Evolutionary conservation across 1,140 invertebrate species (phyloP).

Genomic region (Lamellibrachia luymesi): DNA sequence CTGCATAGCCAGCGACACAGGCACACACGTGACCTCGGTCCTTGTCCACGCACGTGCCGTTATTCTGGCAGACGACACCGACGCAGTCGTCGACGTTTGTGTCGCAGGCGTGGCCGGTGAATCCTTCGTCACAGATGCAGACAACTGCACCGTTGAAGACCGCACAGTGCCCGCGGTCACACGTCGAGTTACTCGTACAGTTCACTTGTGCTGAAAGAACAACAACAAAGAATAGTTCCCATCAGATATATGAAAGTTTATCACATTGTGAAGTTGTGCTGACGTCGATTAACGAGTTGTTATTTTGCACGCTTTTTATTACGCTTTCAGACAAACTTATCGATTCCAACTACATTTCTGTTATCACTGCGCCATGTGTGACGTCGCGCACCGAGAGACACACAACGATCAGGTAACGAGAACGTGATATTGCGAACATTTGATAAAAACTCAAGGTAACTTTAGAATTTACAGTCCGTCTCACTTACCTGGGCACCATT

Average conservation of each 20-base stretch:
- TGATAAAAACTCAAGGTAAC: neutral
- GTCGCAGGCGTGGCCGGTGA: slow-evolving; percentile 67
- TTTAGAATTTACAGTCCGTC: neutral
- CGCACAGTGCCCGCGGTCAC: neutral
- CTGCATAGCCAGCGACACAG: slow-evolving; percentile 27
- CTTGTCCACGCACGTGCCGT: slow-evolving; percentile 78
- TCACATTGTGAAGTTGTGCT: neutral
- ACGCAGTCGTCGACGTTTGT: slow-evolving; percentile 86
- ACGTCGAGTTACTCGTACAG: neutral
- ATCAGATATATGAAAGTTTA: neutral
- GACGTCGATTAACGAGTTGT: neutral
- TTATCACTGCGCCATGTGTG: too few relatives aligned
- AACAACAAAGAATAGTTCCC: neutral
- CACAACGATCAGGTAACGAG: neutral
- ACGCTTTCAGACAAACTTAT: too few relatives aligned
- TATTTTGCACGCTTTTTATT: neutral
- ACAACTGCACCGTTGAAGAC: neutral
- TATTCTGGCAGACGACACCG: slow-evolving; percentile 85
- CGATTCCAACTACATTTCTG: too few relatives aligned
- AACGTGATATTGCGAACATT: neutral
- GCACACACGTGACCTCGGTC: slow-evolving; percentile 33
- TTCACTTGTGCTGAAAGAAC: neutral
- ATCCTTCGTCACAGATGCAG: slow-evolving; percentile 46
- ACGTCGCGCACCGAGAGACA: neutral
- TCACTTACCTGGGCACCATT: slow-evolving; percentile 18